Evolutionary conservation across 2,888 invertebrate genomes (phyloP), one percentile per base, ranked within the genome.

Genomic region (Lordiphosa andalusiaca): DNA sequence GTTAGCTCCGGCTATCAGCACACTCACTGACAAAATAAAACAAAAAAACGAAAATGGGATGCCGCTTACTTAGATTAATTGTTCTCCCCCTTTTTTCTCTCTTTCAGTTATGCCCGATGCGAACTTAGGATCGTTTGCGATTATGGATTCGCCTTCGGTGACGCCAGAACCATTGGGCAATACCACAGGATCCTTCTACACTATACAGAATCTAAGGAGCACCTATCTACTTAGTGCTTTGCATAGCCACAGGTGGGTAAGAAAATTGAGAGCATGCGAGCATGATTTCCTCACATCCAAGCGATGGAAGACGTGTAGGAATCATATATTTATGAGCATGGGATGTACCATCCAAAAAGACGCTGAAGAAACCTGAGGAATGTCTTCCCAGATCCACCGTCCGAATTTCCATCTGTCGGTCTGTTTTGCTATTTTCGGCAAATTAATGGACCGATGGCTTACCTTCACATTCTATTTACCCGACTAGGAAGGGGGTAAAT

Each of bases 211-310:
- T 58, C 68, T 89, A 47, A 84, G 88, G 49, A 88, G 86, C 67
- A 89, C 88, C 39, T 89, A 88, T 68, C 67, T 90, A 52, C 67
- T 90, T 9, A 90, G 90, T 71, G 90, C 90, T 4, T 64, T 90
- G 57, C 89, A 90, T 65, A 80, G 82, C 54, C 86, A 87, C 44
- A 87, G 88, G 13, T 86, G 89, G 19, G 19, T 33, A 16, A 16
- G 16, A 19, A 19, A 4, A 19, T 19, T 19, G 2, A 3, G 19
- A 19, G 19, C 4, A 19, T 19, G 4, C 3, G 19, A 19, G 16
- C 1, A 19, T 19, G 19, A 3, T 19, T 19, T 19, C 3, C 3
- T 19, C 4, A 19, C 19, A 19, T 19, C 19, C 19, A 4, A 19
- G 19, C 1, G 19, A 19, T 19, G 19, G 3, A 19, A 19, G 4